Conservation (phyloP, 2,113 vertebrate genomes). For the Erythrolamprus reginae region DNA sequence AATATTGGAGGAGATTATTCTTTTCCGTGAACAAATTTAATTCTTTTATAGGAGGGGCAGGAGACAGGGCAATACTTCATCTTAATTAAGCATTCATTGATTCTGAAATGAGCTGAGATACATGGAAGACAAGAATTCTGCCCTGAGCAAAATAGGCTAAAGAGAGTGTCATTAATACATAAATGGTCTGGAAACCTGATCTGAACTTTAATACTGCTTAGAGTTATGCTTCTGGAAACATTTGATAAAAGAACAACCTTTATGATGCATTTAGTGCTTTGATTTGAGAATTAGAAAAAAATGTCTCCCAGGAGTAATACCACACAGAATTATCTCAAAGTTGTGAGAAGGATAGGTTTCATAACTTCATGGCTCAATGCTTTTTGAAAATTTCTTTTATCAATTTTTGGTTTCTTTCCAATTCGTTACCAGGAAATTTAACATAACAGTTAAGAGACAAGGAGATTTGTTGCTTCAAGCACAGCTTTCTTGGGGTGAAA, state of each 20-base stretch:
- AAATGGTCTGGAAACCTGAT: not conserved
- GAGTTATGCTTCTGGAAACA: not conserved
- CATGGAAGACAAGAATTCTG: not conserved
- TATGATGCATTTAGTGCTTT: not conserved
- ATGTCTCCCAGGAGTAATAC: not conserved
- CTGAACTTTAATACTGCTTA: not conserved
- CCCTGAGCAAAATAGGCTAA: not conserved
- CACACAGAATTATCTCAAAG: not conserved
- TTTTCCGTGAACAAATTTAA: not conserved
- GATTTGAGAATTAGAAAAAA: not conserved
- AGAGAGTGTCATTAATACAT: not conserved
- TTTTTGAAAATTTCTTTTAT: not conserved
- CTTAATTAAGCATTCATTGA: conserved; percentile 13
- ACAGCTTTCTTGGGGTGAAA: not conserved
- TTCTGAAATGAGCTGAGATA: conserved; percentile 2
- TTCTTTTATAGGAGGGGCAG: not conserved
- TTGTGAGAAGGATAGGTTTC: not conserved
- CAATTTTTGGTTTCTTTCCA: not conserved
- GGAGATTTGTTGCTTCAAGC: not conserved
- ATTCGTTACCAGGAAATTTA: not conserved
- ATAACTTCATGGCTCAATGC: not conserved
- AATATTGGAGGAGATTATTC: not conserved
- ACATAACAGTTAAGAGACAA: not conserved
- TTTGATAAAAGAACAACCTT: not conserved
- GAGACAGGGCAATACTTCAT: not conserved